Evolutionary conservation across 1,140 invertebrate species (phyloP).

Genomic region (Ceratosolen solmsi): DNA sequence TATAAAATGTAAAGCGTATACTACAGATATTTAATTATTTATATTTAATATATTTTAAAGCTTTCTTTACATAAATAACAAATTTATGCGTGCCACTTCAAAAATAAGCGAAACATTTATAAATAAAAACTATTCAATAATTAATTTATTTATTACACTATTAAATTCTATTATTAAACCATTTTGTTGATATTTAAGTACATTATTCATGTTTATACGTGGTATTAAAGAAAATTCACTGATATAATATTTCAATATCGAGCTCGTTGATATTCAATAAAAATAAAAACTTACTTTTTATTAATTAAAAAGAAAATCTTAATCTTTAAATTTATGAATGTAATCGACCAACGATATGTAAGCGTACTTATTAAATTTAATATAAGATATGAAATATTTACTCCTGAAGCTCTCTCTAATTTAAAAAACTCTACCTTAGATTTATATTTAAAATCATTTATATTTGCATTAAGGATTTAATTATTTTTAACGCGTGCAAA

Average conservation of each 20-base stretch:
- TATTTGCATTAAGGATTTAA: too few relatives aligned
- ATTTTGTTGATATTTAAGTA: not conserved
- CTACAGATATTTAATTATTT: not conserved
- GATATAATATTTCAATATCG: not conserved
- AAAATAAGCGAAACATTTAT: too few relatives aligned
- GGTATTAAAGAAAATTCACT: not conserved
- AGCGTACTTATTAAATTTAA: not conserved
- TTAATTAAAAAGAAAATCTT: not conserved
- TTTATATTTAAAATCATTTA: too few relatives aligned
- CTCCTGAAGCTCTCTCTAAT: too few relatives aligned
- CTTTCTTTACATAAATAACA: not conserved
- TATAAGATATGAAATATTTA: not conserved
- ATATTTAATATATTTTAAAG: not conserved
- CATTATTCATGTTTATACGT: not conserved
- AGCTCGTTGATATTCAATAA: not conserved
- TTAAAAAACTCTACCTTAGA: too few relatives aligned
- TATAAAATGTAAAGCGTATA: too few relatives aligned
- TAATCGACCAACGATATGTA: constrained; percentile 28
- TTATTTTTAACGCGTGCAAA: too few relatives aligned
- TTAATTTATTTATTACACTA: not conserved
- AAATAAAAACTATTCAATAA: not conserved
- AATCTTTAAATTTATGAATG: not conserved
- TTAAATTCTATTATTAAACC: not conserved
- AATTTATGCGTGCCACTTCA: too few relatives aligned
- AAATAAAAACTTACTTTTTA: not conserved